Percentiles rank a stretch among this genome's conserved stretches.
phyloP scores from a whole-genome alignment of 2,797 vertebrate genomes.

The Urophycis tenuis region DNA sequence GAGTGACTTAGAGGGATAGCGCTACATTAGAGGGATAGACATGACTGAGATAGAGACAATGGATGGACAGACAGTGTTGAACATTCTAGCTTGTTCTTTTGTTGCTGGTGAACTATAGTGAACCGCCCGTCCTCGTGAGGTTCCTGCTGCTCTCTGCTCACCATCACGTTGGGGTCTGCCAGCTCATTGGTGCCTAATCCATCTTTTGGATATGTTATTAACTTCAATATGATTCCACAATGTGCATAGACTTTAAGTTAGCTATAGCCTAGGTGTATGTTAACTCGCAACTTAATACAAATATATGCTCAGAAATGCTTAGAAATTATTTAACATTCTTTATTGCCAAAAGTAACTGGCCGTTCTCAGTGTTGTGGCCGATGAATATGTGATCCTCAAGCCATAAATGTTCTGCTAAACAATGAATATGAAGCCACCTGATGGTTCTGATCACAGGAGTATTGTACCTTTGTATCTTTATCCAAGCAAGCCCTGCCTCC shows the following conservation, averaged over 20 bases:
- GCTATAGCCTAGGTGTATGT: conserved; percentile 2
- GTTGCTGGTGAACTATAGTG: background rate
- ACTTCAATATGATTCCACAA: background rate
- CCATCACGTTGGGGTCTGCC: background rate
- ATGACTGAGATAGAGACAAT: too few species aligned
- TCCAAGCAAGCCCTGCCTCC: background rate
- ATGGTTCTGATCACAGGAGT: background rate
- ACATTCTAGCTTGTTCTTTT: background rate
- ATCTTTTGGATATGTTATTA: background rate
- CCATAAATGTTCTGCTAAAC: background rate
- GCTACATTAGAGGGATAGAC: too few species aligned
- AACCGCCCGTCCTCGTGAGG: background rate
- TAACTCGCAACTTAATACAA: background rate
- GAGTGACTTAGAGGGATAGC: background rate
- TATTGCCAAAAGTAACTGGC: background rate
- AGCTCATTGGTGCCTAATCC: background rate
- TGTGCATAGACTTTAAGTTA: background rate
- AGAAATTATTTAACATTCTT: background rate
- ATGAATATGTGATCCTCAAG: background rate
- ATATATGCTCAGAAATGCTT: background rate
- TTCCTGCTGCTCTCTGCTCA: background rate
- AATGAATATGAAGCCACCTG: background rate
- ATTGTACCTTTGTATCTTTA: background rate
- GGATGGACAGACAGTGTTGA: background rate
- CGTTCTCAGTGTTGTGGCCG: background rate